phyloP scores from a whole-genome alignment of 1,140 invertebrate genomes.

The Epicauta chinensis region DNA sequence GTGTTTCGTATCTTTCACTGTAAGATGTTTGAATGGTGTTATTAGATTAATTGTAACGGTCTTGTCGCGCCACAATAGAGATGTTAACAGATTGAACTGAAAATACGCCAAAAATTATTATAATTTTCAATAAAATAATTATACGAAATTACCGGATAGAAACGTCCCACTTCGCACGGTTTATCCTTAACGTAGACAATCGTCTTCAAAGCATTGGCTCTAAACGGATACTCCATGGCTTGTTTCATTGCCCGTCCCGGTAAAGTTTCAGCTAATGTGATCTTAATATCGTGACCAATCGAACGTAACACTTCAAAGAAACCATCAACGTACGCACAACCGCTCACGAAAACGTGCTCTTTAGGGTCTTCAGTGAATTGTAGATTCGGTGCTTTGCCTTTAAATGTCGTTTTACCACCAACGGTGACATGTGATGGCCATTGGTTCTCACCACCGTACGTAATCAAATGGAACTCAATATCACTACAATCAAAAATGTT shows the following conservation, averaged over 20 bases:
- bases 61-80: conserved; percentile 34
- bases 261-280: conserved; percentile 29
- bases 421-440: conserved; percentile 52
- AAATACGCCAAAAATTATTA: conserved; percentile 2
- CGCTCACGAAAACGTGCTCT: conserved; percentile 9
- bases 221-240: conserved; percentile 55
- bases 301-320: conserved; percentile 1
- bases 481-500: conserved; percentile 41
- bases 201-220: conserved; percentile 51
- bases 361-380: conserved; percentile 44
- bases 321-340: conserved; percentile 2
- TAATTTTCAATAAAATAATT: neutral
- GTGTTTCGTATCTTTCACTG: conserved; percentile 39
- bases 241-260: conserved; percentile 49
- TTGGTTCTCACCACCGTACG: conserved; percentile 49
- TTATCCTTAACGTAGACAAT: conserved; percentile 47
- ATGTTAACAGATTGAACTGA: conserved; percentile 45
- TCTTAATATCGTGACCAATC: conserved; percentile 21
- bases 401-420: conserved; percentile 50
- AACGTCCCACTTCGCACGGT: conserved; percentile 31
- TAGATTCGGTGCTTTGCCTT: conserved; percentile 47
- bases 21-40: conserved; percentile 29
- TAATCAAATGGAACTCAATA: conserved; percentile 52
- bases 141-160: conserved; percentile 23
- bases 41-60: conserved; percentile 31